phyloP scores from a whole-genome alignment of 2,113 vertebrate genomes.

The Herpetotheres cachinnans region DNA sequence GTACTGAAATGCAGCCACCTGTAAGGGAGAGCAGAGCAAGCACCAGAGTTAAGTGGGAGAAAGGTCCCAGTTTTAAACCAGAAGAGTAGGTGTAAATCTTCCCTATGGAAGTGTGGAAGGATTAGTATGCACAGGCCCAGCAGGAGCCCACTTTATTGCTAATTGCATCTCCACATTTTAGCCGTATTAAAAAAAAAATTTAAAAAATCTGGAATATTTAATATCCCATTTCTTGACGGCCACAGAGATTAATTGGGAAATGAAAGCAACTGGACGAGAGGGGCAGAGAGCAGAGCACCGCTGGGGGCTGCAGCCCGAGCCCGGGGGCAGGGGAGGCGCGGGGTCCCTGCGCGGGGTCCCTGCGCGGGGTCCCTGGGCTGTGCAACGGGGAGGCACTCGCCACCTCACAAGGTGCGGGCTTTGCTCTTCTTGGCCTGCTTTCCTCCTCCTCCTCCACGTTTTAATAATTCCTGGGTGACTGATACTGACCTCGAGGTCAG shows the following conservation, averaged over 20 bases:
- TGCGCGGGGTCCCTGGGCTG: background rate
- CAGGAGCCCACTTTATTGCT: background rate
- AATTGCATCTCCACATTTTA: background rate
- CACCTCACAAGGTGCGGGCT: background rate
- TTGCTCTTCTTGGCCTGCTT: background rate
- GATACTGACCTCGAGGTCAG: background rate
- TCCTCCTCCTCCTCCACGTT: background rate
- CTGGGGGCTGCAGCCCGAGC: background rate
- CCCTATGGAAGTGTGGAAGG: background rate
- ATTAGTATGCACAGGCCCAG: background rate
- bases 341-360: background rate
- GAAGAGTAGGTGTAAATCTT: background rate
- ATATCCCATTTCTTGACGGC: background rate
- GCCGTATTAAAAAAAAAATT: background rate
- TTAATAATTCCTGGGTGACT: constrained; percentile 27
- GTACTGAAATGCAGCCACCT: background rate
- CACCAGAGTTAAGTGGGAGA: background rate
- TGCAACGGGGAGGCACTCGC: background rate
- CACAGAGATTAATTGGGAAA: background rate
- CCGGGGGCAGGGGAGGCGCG: background rate
- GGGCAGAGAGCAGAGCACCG: background rate
- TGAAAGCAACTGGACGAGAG: background rate
- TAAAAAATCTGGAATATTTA: background rate
- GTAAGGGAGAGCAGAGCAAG: background rate
- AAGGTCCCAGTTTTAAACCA: background rate